A percentile compares a stretch with the other conserved stretches of the same genome.
phyloP scores from a whole-genome alignment of 2,888 invertebrate species.

The Gastrophysa polygoni region DNA sequence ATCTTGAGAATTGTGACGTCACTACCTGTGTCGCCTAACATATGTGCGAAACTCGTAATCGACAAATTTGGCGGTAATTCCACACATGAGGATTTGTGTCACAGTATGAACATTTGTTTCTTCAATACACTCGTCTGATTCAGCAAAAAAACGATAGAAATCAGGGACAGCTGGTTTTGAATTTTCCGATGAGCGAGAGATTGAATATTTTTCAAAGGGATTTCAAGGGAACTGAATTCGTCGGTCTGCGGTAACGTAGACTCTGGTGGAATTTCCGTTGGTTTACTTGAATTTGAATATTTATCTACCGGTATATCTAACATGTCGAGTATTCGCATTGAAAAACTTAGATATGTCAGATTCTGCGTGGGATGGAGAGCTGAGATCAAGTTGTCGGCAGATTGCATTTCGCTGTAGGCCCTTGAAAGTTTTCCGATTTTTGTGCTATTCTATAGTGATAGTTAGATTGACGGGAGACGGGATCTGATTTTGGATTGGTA shows the following conservation, averaged over 20 bases:
- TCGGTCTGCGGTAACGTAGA: neutral
- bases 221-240: neutral
- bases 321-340: no score
- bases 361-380: no score
- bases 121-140: neutral
- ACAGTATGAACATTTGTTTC: neutral
- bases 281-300: neutral
- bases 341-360: no score
- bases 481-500: neutral
- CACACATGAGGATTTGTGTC: neutral
- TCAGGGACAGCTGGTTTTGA: neutral
- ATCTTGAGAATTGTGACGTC: slow-evolving; percentile 25
- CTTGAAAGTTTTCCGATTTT: neutral
- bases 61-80: slow-evolving; percentile 12
- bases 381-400: no score
- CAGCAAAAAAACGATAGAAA: neutral
- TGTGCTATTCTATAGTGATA: neutral
- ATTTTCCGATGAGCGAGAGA: neutral
- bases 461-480: neutral
- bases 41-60: slow-evolving; percentile 4
- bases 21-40: slow-evolving; percentile 28
- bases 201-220: neutral
- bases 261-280: neutral
- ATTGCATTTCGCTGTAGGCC: neutral
- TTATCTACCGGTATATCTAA: no score